Evolutionary conservation across 2,113 vertebrate genomes (phyloP).

Genomic region (Leucoraja erinaceus): DNA sequence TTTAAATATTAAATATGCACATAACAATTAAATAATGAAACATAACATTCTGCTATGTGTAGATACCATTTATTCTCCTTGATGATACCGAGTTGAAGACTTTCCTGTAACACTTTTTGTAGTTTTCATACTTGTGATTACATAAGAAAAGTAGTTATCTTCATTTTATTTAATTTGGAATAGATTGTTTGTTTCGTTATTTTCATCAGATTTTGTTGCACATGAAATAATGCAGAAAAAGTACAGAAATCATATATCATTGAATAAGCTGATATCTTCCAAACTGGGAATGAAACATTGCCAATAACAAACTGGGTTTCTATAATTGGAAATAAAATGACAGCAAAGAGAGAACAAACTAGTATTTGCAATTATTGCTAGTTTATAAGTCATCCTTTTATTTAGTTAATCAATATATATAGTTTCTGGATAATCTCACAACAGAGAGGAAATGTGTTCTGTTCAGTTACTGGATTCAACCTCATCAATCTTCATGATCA

Average conservation of each 20-base stretch:
- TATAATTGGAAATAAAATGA: not conserved
- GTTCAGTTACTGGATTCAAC: not conserved
- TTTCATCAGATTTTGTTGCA: not conserved
- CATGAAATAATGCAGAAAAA: too few species aligned
- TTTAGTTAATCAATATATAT: constrained; percentile 30
- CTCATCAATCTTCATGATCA: constrained; percentile 21
- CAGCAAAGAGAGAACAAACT: not conserved
- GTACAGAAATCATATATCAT: not conserved
- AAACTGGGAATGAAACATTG: not conserved
- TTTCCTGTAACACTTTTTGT: not conserved
- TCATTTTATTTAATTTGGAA: not conserved
- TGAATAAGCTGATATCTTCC: not conserved
- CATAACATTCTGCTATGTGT: not conserved
- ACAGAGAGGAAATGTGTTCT: constrained; percentile 23
- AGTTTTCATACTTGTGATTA: not conserved
- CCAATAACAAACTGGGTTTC: not conserved
- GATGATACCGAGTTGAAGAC: not conserved
- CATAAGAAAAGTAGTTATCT: not conserved
- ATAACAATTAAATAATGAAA: not conserved
- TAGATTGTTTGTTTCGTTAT: not conserved
- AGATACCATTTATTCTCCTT: not conserved
- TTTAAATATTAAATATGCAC: not conserved
- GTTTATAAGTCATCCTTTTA: constrained; percentile 19
- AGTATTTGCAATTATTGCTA: constrained; percentile 29
- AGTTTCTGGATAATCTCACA: constrained; percentile 32